A percentile compares a stretch with the other conserved stretches of the same genome.
phyloP scores from a whole-genome alignment of 64 coral and sea anemone species.

The Astreopora myriophthalma region DNA sequence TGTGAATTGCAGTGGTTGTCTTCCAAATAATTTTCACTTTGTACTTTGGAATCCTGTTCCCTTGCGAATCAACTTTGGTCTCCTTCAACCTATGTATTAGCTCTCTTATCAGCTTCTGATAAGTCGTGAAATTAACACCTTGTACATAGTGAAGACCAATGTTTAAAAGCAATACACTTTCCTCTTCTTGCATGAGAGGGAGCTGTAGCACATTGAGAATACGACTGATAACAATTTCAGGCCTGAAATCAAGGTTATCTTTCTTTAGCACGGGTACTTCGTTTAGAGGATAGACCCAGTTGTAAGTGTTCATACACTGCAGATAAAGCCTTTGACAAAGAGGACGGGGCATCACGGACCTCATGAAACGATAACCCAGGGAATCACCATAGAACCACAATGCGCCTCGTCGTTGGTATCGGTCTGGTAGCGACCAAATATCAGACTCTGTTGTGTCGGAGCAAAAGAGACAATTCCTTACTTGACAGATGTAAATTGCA shows the following conservation, averaged over 20 bases:
- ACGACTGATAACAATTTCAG: slow-evolving; percentile 24
- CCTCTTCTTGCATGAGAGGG: not conserved
- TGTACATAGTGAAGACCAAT: slow-evolving; percentile 55
- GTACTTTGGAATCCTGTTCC: not conserved
- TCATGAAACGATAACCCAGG: not conserved
- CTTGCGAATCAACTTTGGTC: not conserved
- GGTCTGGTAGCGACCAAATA: not conserved
- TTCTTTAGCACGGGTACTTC: not conserved
- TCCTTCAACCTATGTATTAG: slow-evolving; percentile 41
- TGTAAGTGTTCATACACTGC: not conserved
- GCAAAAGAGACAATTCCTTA: not conserved
- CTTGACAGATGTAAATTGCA: too few relatives aligned
- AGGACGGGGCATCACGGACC: not conserved
- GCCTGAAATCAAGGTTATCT: slow-evolving; percentile 59
- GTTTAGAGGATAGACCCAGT: slow-evolving; percentile 39
- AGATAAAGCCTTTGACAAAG: slow-evolving; percentile 31
- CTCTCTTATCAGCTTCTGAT: slow-evolving; percentile 63
- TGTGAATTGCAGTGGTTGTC: slow-evolving; percentile 69
- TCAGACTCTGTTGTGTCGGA: not conserved
- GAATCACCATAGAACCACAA: slow-evolving; percentile 71
- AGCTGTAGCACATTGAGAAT: slow-evolving; percentile 9
- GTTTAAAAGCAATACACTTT: slow-evolving; percentile 63
- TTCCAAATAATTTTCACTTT: slow-evolving; percentile 83
- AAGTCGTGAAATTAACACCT: slow-evolving; percentile 69
- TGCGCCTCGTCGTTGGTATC: not conserved